These are phyloP conservation scores for Agrotis ipsilon DNA, from an alignment of 2,888 invertebrate species.

Conservation along the genomic window DNA sequence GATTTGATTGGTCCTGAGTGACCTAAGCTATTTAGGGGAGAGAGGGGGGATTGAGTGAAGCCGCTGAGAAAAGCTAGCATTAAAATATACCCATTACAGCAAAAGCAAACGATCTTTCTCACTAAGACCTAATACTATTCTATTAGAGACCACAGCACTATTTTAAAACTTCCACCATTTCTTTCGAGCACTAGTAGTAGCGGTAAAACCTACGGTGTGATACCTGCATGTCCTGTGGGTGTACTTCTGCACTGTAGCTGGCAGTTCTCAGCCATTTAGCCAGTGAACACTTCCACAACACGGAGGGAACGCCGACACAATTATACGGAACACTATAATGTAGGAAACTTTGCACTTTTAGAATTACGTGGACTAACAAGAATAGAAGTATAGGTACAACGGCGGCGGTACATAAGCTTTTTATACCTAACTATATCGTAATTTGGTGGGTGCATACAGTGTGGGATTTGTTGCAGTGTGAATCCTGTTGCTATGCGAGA, in stretches of 20 bases:
- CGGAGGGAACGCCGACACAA: constrained; percentile 38
- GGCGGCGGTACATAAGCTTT: neutral
- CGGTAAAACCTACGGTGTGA: constrained; percentile 33
- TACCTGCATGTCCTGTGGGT: constrained; percentile 66
- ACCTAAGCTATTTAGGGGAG: too few species aligned
- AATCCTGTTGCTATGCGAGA: too few species aligned
- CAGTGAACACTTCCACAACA: constrained; percentile 63
- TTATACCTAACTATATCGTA: neutral
- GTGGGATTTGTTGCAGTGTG: too few species aligned
- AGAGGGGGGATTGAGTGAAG: too few species aligned
- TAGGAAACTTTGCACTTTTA: constrained; percentile 41
- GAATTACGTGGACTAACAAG: constrained; percentile 19
- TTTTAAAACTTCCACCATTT: constrained; percentile 4
- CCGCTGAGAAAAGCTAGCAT: too few species aligned
- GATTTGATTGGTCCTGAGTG: too few species aligned
- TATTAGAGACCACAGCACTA: neutral
- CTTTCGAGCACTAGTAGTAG: constrained; percentile 22
- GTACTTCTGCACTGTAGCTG: constrained; percentile 69
- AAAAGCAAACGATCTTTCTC: neutral
- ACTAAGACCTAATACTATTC: neutral
- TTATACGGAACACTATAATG: constrained; percentile 46
- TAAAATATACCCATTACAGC: neutral
- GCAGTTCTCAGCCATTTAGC: constrained; percentile 69
- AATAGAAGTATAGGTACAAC: neutral
- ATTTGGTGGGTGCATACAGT: too few species aligned